Conservation (phyloP, 1,140 invertebrate species). For the Arctopsyche grandis region DNA sequence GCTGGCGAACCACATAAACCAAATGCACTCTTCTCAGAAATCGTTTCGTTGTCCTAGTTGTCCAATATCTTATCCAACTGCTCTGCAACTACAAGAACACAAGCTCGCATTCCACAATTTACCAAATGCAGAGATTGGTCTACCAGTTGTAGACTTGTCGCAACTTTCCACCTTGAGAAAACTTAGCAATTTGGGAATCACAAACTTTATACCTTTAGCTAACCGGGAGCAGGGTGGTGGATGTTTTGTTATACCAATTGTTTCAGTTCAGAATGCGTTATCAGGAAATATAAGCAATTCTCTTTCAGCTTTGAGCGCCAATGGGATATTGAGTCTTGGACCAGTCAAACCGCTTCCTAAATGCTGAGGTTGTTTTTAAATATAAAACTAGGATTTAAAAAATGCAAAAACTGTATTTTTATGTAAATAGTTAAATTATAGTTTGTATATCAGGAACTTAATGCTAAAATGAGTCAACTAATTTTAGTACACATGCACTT, state of each 20-base stretch:
- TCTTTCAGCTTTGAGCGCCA: conserved; percentile 72
- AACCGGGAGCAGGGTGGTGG: conserved; percentile 72
- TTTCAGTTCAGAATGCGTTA: conserved; percentile 73
- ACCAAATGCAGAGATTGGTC: conserved; percentile 69
- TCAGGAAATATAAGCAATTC: conserved; percentile 69
- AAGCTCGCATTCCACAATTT: conserved; percentile 75
- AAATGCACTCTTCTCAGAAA: conserved; percentile 60
- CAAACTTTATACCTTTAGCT: conserved; percentile 77
- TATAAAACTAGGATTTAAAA: too few relatives aligned
- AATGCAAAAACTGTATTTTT: neutral
- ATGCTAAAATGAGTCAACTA: too few relatives aligned
- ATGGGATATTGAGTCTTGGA: conserved; percentile 75
- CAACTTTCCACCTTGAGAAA: conserved; percentile 72
- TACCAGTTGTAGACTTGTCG: conserved; percentile 79
- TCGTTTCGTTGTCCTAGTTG: conserved; percentile 76
- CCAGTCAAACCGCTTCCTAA: conserved; percentile 73
- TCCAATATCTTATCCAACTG: conserved; percentile 75
- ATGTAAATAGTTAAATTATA: too few relatives aligned
- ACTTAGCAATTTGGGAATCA: conserved; percentile 74
- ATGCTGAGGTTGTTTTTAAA: conserved; percentile 17
- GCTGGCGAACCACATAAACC: conserved; percentile 60
- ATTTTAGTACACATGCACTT: too few relatives aligned
- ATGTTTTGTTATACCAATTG: conserved; percentile 77
- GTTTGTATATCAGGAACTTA: too few relatives aligned
- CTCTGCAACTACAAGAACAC: conserved; percentile 73